phyloP scores from a whole-genome alignment of 1,140 invertebrate species.

The Propsilocerus akamusi region DNA sequence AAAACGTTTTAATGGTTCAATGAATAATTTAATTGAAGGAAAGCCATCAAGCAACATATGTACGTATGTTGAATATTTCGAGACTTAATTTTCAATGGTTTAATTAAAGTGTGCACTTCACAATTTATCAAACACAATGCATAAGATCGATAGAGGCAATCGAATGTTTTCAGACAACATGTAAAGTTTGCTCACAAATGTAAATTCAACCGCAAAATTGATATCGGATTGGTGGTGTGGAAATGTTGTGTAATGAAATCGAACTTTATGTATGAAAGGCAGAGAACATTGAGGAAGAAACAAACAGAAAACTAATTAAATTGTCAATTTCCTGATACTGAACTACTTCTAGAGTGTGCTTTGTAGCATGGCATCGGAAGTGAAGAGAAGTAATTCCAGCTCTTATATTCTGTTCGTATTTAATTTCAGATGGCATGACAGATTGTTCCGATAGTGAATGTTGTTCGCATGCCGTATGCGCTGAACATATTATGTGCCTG shows the following conservation, averaged over 20 bases:
- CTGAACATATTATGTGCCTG: slow-evolving; percentile 82
- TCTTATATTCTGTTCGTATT: background rate
- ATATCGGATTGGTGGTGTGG: background rate
- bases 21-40: slow-evolving; percentile 4
- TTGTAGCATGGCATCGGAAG: background rate
- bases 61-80: no score
- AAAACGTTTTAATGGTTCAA: background rate
- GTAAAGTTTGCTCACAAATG: no score
- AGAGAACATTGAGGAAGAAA: background rate
- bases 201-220: background rate
- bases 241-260: no score
- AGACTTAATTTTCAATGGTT: no score
- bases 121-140: no score
- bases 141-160: no score
- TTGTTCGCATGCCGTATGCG: slow-evolving; percentile 62
- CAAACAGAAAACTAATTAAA: slow-evolving; percentile 1
- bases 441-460: slow-evolving; percentile 98
- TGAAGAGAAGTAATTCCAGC: background rate
- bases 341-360: background rate
- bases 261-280: background rate
- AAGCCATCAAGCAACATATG: no score
- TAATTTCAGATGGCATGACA: slow-evolving; percentile 71
- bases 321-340: background rate
- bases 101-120: no score
- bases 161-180: no score